Percentiles rank a stretch among this genome's conserved stretches.
Conservation (phyloP, 2,888 invertebrate genomes). For the Rhogogaster chlorosoma region DNA sequence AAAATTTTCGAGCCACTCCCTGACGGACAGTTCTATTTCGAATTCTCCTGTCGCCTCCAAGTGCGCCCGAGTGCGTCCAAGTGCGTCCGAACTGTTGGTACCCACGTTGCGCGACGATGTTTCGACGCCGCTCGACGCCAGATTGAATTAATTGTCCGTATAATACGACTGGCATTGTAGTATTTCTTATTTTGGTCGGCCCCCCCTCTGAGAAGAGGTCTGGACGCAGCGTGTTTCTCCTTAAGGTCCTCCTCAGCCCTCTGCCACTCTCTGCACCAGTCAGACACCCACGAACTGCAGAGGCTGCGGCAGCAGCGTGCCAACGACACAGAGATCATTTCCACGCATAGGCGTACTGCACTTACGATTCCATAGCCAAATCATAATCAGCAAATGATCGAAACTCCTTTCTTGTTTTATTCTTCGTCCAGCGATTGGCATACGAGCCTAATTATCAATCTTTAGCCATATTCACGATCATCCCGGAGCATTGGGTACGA, state of each 20-base stretch:
- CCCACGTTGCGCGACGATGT: slow-evolving; percentile 11
- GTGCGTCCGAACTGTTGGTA: neutral
- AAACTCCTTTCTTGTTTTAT: neutral
- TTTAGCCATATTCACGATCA: too few species aligned
- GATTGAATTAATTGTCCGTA: slow-evolving; percentile 57
- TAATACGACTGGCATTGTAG: slow-evolving; percentile 56
- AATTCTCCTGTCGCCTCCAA: slow-evolving; percentile 34
- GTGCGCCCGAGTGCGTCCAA: slow-evolving; percentile 1
- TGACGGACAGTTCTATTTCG: slow-evolving; percentile 45
- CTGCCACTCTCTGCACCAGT: neutral
- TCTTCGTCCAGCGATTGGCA: neutral
- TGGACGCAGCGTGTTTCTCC: slow-evolving; percentile 56
- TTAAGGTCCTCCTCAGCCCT: slow-evolving; percentile 53
- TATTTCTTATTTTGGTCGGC: slow-evolving; percentile 50
- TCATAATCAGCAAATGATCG: neutral
- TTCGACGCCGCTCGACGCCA: slow-evolving; percentile 42
- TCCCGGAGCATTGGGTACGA: too few species aligned
- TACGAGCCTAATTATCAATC: too few species aligned
- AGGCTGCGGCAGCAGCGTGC: neutral
- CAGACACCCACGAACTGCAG: slow-evolving; percentile 32
- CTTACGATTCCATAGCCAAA: too few species aligned
- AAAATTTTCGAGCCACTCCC: slow-evolving; percentile 16
- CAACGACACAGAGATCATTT: neutral
- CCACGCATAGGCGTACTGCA: slow-evolving; percentile 8
- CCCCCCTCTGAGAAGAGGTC: slow-evolving; percentile 57